Conservation (phyloP, 1,140 invertebrate species). For the Thaumatotibia leucotreta region DNA sequence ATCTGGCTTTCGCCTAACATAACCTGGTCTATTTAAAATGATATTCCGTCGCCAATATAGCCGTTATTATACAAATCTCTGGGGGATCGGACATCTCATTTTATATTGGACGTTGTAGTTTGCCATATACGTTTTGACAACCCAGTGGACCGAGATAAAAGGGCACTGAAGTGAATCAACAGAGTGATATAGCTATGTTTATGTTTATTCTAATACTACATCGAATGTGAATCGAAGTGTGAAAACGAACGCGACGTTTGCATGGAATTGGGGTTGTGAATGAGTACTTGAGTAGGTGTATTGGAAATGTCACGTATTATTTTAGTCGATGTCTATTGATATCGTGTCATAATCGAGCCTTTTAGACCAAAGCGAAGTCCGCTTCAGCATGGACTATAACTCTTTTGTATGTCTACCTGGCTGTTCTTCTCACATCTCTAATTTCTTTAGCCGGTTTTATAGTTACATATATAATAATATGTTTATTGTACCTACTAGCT, state of each 20-base stretch:
- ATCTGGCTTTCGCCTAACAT: not conserved
- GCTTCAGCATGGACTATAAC: too few species aligned
- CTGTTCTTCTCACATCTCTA: too few species aligned
- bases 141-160: conserved; percentile 5
- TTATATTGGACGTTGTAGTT: not conserved
- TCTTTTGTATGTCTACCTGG: too few species aligned
- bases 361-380: too few species aligned
- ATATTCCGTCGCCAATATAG: not conserved
- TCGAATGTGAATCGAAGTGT: not conserved
- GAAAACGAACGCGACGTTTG: conserved; percentile 5
- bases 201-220: conserved; percentile 11
- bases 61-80: not conserved
- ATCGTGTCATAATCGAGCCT: too few species aligned
- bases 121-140: conserved; percentile 13
- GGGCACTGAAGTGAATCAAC: not conserved
- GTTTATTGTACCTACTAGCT: too few species aligned
- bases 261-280: not conserved
- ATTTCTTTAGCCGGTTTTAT: too few species aligned
- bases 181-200: conserved; percentile 2
- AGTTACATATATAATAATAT: too few species aligned
- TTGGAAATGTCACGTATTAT: not conserved
- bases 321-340: not conserved
- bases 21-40: not conserved
- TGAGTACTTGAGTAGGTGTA: not conserved
- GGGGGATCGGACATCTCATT: not conserved